These are phyloP conservation scores for Oxycera nigricornis DNA, from an alignment of 2,888 invertebrate species.

Conservation along the genomic window DNA sequence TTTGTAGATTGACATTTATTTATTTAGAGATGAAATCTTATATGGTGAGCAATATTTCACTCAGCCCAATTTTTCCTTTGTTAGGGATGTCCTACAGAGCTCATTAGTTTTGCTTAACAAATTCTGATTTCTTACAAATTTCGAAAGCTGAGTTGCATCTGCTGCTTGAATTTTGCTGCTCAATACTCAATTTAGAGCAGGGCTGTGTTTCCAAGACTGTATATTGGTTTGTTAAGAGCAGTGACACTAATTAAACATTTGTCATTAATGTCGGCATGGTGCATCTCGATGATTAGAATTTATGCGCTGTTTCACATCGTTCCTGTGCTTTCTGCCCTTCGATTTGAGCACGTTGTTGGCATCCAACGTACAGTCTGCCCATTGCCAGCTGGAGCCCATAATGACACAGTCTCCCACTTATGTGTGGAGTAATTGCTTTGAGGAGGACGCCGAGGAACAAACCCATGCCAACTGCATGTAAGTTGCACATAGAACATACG, in stretches of 20 bases:
- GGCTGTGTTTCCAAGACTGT: too few species aligned
- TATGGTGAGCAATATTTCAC: too few species aligned
- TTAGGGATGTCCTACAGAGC: too few species aligned
- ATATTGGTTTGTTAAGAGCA: slow-evolving; percentile 6
- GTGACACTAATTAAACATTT: slow-evolving; percentile 34
- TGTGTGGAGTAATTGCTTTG: slow-evolving; percentile 35
- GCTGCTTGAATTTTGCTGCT: too few species aligned
- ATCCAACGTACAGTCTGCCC: slow-evolving; percentile 14
- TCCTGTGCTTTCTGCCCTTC: neutral
- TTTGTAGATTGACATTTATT: too few species aligned
- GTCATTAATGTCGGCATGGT: slow-evolving; percentile 33
- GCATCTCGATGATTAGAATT: slow-evolving; percentile 43
- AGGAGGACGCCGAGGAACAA: slow-evolving; percentile 32
- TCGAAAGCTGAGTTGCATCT: too few species aligned
- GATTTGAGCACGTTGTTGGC: slow-evolving; percentile 4
- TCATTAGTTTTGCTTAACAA: too few species aligned
- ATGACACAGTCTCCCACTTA: slow-evolving; percentile 27
- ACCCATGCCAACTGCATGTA: slow-evolving; percentile 29
- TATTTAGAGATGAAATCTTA: too few species aligned
- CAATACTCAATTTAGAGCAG: too few species aligned
- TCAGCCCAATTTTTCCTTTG: too few species aligned
- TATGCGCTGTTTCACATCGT: slow-evolving; percentile 19
- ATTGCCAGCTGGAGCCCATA: slow-evolving; percentile 16
- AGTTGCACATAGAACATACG: neutral
- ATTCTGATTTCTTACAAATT: too few species aligned